Evolutionary conservation across 2,888 invertebrate genomes (phyloP), one percentile per base, ranked within the genome.

Genomic region (Tachina grossa): DNA sequence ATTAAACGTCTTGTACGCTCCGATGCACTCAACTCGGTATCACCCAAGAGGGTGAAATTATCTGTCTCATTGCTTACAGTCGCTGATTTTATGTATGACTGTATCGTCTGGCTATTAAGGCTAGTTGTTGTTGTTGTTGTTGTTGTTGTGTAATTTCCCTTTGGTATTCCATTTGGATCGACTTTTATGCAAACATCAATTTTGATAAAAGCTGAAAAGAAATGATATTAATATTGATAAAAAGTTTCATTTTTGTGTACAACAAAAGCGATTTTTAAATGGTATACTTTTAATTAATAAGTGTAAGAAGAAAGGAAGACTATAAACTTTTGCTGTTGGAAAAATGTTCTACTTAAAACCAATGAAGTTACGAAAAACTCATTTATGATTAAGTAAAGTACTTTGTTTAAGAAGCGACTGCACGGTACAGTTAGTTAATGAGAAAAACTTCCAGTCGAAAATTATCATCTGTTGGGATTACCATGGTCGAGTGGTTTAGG

Each of bases 1-100:
- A 97, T 95, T 68, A 97, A 92, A 87, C 97, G 94, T 89, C 97
- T 95, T 90, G 95, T 95, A 71, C 97, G 94, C 92, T 96, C 93
- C 57, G 92, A 91, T 79, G 91, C 89, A 84, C 91, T 92, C 10
- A 91, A 87, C 85, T 90, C 89, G 0, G 91, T 88, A 55, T 91
- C 90, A 59, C 88, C 89, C 71, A 79, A 43, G 39, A 87, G 81
- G 14, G 86, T 87, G 61, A 53, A 63, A 78, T 87, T 87, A 49
- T 79, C 61, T 31, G 79, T 19, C 39, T 76, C 63, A 77, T 74
- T 79, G 71, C 43, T 82, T 59, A 53, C n/a, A 55, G n/a, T 71
- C 14, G 61, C 14, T 75, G 78, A 65, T 63, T 77, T 65, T 55
- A 59, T 45, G 51, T 80, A 61, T 80, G 75, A 79, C 61, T 47